phyloP scores from a whole-genome alignment of 2,797 vertebrate species.

The Lithobates sylvaticus region DNA sequence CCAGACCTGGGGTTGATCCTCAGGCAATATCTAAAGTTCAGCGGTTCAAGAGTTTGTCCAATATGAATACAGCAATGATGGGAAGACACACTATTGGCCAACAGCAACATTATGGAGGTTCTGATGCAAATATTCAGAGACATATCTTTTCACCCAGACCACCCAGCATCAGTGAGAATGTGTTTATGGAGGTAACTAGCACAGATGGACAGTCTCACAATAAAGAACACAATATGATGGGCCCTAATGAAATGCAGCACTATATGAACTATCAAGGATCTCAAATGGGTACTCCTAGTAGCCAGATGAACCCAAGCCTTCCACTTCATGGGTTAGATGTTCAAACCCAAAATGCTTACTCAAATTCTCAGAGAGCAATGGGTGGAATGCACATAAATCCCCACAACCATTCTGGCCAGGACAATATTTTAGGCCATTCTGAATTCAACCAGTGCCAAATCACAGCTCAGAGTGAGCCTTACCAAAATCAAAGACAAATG shows the following conservation, averaged over 20 bases:
- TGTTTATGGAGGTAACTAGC: slow-evolving; percentile 87
- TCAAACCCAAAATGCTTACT: slow-evolving; percentile 72
- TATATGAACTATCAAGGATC: slow-evolving; percentile 79
- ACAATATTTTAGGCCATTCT: slow-evolving; percentile 79
- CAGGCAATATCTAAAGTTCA: slow-evolving; percentile 82
- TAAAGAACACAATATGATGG: slow-evolving; percentile 76
- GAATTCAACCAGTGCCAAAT: slow-evolving; percentile 86
- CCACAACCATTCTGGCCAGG: slow-evolving; percentile 70
- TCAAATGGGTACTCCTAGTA: slow-evolving; percentile 76
- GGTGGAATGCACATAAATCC: slow-evolving; percentile 65
- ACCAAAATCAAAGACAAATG: slow-evolving; percentile 69
- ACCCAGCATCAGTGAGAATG: slow-evolving; percentile 92
- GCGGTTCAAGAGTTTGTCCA: slow-evolving; percentile 79
- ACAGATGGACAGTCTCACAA: slow-evolving; percentile 75
- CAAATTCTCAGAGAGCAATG: slow-evolving; percentile 69
- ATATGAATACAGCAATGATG: slow-evolving; percentile 74
- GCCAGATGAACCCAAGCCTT: slow-evolving; percentile 77
- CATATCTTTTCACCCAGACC: slow-evolving; percentile 90
- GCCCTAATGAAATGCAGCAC: slow-evolving; percentile 76
- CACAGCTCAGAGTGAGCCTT: slow-evolving; percentile 80
- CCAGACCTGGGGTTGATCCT: slow-evolving; percentile 73
- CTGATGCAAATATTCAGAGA: slow-evolving; percentile 79
- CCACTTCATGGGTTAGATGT: slow-evolving; percentile 70
- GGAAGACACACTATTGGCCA: slow-evolving; percentile 74
- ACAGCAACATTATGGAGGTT: slow-evolving; percentile 80